Evolutionary conservation across 2,888 invertebrate species (phyloP), one percentile per base, ranked within the genome.

Genomic region (Priocnemis perturbator): DNA sequence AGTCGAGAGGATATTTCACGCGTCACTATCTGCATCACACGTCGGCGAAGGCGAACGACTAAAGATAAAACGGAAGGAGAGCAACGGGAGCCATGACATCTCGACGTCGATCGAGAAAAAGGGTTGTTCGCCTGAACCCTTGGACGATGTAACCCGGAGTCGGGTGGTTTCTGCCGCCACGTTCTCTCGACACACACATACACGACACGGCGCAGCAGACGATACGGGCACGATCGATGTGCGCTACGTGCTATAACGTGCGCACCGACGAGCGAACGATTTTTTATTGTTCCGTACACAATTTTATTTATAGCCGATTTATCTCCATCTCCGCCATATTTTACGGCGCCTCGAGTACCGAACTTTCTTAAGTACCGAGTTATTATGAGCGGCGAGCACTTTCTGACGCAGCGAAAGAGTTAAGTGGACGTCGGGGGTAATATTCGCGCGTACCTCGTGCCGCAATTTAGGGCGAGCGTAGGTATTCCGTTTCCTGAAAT

Each of bases 401-500:
- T 47, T 19, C 19, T 50, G 19, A 19, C 50, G 50, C 50, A 37
- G 50, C 50, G 50, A 50, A 37, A 37, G 50, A 19, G n/a, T 50
- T 50, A 50, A 50, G 17, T 17, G 17, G 17, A 17, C 50, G 50
- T 19, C 50, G 17, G 50, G n/a, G 17, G 17, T 17, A 50, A 50
- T 50, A 50, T 19, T 50, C 50, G n/a, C 19, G 50, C 50, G 17
- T 9, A 17, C n/a, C 50, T 50, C 50, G 50, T 50, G 17, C 50
- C 50, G 50, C 19, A 50, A 50, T 50, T 50, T 50, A n/a, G 19
- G 50, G n/a, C 17, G 50, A 50, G 19, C 17, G 50, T 7, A 17
- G 50, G 17, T 50, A 50, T 50, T 50, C 50, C 50, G 50, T 50
- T 50, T 50, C 50, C 50, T 50, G 50, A 50, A 50, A 50, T 50